phyloP scores from a whole-genome alignment of 2,888 invertebrate species.

The Calliopum simillimum region DNA sequence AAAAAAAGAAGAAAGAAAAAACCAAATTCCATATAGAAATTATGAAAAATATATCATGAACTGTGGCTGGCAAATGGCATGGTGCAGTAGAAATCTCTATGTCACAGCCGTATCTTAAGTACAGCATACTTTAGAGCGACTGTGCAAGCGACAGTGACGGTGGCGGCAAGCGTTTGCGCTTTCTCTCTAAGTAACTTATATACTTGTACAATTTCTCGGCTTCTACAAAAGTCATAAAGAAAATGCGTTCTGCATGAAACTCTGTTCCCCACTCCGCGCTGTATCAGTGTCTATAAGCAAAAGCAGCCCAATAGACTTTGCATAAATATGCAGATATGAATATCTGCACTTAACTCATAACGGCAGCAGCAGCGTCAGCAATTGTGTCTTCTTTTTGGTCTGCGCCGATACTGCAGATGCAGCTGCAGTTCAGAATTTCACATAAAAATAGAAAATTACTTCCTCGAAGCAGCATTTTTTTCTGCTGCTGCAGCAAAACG shows the following conservation, averaged over 20 bases:
- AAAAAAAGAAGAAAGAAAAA: neutral
- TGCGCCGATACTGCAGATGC: neutral
- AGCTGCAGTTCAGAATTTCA: conserved; percentile 17
- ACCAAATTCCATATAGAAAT: neutral
- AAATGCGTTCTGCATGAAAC: neutral
- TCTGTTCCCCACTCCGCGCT: no score
- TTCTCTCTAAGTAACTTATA: neutral
- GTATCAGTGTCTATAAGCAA: no score
- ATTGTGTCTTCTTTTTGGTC: no score
- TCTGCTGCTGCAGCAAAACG: conserved; percentile 1
- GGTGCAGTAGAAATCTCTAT: neutral
- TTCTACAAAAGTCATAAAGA: neutral
- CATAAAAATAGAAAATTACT: conserved; percentile 25
- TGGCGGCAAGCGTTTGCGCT: no score
- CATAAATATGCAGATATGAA: no score
- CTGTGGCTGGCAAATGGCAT: conserved; percentile 9
- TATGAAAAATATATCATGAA: conserved; percentile 15
- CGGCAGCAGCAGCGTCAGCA: no score
- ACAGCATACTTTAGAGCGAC: neutral
- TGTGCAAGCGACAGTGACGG: no score
- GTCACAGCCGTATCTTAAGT: conserved; percentile 1
- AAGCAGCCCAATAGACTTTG: no score
- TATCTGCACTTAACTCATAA: no score
- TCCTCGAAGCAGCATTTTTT: conserved; percentile 7
- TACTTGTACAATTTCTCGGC: neutral